Conservation (phyloP, 2,113 vertebrate species). For the Carlito syrichta region DNA sequence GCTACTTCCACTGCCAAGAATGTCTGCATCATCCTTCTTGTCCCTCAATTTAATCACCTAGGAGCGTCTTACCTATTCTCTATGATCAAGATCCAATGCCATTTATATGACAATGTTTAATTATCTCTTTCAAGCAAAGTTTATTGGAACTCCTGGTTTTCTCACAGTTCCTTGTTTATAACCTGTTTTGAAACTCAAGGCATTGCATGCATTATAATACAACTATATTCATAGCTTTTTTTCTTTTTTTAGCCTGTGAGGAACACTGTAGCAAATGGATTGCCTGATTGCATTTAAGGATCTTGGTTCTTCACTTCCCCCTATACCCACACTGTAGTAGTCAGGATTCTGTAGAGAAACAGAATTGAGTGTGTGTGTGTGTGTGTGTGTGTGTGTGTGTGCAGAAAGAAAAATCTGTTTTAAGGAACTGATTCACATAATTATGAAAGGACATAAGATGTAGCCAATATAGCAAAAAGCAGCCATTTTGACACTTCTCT, state of each 20-base stretch:
- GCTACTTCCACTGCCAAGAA: background rate
- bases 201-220: too few species aligned
- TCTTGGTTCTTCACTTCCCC: background rate
- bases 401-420: background rate
- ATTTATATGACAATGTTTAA: background rate
- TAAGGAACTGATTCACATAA: background rate
- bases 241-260: background rate
- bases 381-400: too few species aligned
- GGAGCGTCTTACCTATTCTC: background rate
- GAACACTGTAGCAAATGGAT: too few species aligned
- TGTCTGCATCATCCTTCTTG: too few species aligned
- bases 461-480: too few species aligned
- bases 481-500: too few species aligned
- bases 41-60: background rate
- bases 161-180: background rate
- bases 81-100: background rate
- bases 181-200: background rate
- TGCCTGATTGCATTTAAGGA: background rate
- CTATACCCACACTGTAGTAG: background rate
- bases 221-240: background rate
- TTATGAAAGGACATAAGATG: too few species aligned
- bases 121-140: background rate
- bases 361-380: background rate
- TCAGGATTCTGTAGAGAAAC: background rate
- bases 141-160: background rate